Base-by-base conservation (phyloP, 2,797 vertebrate species). In the Galago senegalensis region DNA sequence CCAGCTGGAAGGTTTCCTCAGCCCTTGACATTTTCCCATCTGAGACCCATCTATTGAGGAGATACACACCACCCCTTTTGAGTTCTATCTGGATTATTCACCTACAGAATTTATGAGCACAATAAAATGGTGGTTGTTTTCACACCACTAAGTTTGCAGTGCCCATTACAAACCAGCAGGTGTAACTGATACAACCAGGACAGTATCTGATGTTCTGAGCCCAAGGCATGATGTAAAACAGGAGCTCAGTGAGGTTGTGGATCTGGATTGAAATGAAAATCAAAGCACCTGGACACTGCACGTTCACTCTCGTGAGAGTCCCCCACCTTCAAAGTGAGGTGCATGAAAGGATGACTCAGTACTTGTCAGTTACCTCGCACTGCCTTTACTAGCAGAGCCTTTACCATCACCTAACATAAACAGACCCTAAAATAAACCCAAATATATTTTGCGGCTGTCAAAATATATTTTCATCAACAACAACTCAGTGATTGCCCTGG, bases 401-500 rank as follows among this genome's bases (percentile, higher is more conserved):
- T 93, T 17, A 16, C 27, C 43, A 60, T 60, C 77, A 72, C 40
- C 5, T 53, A 79, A 82, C 65, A 81, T 12, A 37, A 29, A 79
- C 2, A 0, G 7, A 53, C 29, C 25, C 90, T 61, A 69, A 94
- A 61, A 91, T 2, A 61, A 90, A 69, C 25, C 56, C 40, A 87
- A 75, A 81, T 25, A n/a, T 61, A 76, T 79, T 90, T 34, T 81
- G 27, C 17, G 90, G 67, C 63, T 91, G 87, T 89, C 87, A 82
- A 82, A 92, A 75, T 49, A 34, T 3, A 69, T 43, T 92, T 79
- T 94, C 60, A 27, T 46, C 49, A 84, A 49, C 53, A 65, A 72
- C 81, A 95, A 53, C 61, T 60, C 67, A 83, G 75, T 65, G 46
- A 69, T 29, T 81, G 37, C 73, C 27, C 12, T 63, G 23, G 49